Conservation (phyloP, 2,113 vertebrate genomes). For the Perca schrenkii region DNA sequence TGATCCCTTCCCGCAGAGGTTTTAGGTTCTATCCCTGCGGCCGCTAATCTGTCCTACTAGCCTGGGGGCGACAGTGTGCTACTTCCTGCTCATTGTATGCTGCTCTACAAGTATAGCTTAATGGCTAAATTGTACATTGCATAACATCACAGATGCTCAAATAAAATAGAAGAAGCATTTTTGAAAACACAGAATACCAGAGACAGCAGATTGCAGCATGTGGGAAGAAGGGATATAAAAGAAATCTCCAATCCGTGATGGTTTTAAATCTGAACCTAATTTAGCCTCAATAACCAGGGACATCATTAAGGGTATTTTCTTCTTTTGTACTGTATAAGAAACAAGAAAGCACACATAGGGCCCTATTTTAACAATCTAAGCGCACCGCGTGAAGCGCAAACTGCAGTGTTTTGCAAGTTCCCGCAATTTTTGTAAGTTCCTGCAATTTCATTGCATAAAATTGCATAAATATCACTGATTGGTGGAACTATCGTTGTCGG, state of each 20-base stretch:
- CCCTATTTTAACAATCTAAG: no score
- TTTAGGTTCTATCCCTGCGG: background rate
- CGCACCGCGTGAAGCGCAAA: no score
- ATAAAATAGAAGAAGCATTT: background rate
- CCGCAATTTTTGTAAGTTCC: no score
- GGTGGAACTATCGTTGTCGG: no score
- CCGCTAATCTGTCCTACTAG: background rate
- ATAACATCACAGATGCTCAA: constrained; percentile 3
- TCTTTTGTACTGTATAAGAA: background rate
- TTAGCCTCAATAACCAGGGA: background rate
- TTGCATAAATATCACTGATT: no score
- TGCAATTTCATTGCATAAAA: no score
- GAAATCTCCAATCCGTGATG: background rate
- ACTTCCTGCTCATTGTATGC: background rate
- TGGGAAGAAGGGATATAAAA: no score
- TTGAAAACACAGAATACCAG: background rate
- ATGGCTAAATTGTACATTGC: background rate
- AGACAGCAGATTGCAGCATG: background rate
- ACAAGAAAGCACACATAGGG: background rate
- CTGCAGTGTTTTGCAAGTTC: no score
- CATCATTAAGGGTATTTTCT: no score
- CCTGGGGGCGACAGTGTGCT: background rate
- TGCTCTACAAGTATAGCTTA: background rate
- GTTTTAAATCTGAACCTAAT: background rate
- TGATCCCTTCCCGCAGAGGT: background rate